Percentiles rank a stretch among this genome's conserved stretches.
Conservation (phyloP, 1,140 invertebrate genomes). For the Spodoptera litura region DNA sequence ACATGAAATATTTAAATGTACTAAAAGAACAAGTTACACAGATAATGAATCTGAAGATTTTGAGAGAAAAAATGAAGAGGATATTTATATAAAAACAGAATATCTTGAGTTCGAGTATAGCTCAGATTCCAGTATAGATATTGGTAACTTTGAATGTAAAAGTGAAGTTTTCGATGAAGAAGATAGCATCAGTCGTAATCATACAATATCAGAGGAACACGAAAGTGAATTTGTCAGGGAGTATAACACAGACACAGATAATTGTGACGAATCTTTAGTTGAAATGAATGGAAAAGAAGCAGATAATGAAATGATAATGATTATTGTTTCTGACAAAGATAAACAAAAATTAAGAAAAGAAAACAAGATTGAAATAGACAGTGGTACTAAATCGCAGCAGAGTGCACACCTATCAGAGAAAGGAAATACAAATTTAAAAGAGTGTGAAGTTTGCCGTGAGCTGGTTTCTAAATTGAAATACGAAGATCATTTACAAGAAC, state of each 20-base stretch:
- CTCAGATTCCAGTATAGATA: constrained; percentile 1
- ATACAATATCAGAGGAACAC: constrained; percentile 10
- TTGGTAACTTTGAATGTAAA: background rate
- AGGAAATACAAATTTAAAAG: background rate
- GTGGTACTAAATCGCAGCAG: background rate
- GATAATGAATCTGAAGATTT: background rate
- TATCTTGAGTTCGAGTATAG: constrained; percentile 17
- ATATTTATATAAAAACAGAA: constrained; percentile 25
- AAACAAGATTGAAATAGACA: background rate
- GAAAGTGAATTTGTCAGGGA: background rate
- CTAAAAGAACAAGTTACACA: background rate
- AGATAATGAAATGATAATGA: constrained; percentile 35
- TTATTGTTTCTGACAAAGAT: constrained; percentile 36
- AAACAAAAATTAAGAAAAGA: constrained; percentile 6
- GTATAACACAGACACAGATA: background rate
- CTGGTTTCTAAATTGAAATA: constrained; percentile 13
- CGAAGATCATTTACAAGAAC: constrained; percentile 45
- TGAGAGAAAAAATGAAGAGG: background rate
- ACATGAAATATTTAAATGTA: too few species aligned
- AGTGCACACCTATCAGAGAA: constrained; percentile 5
- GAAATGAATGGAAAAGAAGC: background rate
- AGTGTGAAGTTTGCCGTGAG: constrained; percentile 43
- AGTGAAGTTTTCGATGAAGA: background rate
- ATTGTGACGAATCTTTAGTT: background rate
- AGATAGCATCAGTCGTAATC: background rate